Conservation (phyloP, 2,888 invertebrate species). For the Patella pellucida region DNA sequence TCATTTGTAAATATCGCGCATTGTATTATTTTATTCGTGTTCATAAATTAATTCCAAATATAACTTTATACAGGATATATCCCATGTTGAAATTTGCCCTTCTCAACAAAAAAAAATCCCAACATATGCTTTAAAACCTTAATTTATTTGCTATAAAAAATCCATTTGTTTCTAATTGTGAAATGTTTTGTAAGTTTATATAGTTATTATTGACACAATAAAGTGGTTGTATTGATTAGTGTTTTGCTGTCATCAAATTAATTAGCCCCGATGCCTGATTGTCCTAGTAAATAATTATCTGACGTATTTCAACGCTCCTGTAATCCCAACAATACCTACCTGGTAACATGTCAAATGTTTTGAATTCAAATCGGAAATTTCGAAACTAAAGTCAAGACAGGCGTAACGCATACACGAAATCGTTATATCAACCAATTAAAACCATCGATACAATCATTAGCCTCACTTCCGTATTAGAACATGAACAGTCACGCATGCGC, state of each 20-base stretch:
- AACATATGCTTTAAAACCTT: no score
- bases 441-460: slow-evolving; percentile 30
- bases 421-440: slow-evolving; percentile 30
- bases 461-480: slow-evolving; percentile 26
- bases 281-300: slow-evolving; percentile 5
- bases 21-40: no score
- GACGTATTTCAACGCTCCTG: background rate
- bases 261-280: slow-evolving; percentile 8
- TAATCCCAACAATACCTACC: background rate
- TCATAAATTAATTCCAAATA: no score
- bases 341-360: background rate
- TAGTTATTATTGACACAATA: background rate
- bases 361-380: slow-evolving; percentile 20
- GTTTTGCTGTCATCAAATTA: background rate
- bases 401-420: slow-evolving; percentile 26
- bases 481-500: slow-evolving; percentile 26
- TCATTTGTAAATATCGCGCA: no score
- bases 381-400: slow-evolving; percentile 23
- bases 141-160: no score
- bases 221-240: background rate
- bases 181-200: no score
- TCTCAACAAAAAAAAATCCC: no score
- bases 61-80: no score
- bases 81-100: no score
- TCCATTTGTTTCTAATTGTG: no score